Conservation (phyloP, 1,140 invertebrate genomes). For the Cotesia vestalis region DNA sequence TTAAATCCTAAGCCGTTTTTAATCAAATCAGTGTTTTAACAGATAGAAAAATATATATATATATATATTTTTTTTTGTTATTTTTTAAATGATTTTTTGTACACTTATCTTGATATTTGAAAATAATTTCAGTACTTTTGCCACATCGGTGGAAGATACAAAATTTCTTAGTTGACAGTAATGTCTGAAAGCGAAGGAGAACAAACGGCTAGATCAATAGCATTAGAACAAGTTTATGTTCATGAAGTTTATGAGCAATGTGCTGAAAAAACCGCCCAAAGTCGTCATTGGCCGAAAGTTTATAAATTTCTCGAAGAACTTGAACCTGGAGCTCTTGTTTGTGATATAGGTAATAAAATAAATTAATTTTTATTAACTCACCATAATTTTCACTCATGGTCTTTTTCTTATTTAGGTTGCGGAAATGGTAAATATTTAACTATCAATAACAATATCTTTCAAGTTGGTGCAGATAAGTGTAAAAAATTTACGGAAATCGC, state of each 20-base stretch:
- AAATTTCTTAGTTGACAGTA: conserved; percentile 52
- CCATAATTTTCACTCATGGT: background rate
- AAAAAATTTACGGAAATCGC: conserved; percentile 80
- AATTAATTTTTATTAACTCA: background rate
- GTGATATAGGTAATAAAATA: conserved; percentile 82
- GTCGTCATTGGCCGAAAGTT: conserved; percentile 83
- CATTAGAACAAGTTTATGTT: conserved; percentile 92
- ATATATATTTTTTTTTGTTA: background rate
- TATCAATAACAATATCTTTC: conserved; percentile 85
- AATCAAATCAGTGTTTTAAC: conserved; percentile 9
- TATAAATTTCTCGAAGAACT: conserved; percentile 86
- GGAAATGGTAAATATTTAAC: conserved; percentile 93
- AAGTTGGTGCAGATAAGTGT: conserved; percentile 89
- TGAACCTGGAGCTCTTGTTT: conserved; percentile 89
- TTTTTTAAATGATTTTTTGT: background rate
- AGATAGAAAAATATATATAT: background rate
- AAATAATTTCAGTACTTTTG: conserved; percentile 50
- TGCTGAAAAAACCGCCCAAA: conserved; percentile 72
- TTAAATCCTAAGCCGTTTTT: background rate
- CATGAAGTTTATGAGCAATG: conserved; percentile 94
- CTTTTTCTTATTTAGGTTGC: conserved; percentile 73
- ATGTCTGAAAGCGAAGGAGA: conserved; percentile 69
- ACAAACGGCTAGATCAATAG: conserved; percentile 77
- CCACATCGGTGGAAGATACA: conserved; percentile 55
- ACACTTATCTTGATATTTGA: background rate